Conservation (phyloP, 2,113 vertebrate species). For the Stigmatopora nigra region DNA sequence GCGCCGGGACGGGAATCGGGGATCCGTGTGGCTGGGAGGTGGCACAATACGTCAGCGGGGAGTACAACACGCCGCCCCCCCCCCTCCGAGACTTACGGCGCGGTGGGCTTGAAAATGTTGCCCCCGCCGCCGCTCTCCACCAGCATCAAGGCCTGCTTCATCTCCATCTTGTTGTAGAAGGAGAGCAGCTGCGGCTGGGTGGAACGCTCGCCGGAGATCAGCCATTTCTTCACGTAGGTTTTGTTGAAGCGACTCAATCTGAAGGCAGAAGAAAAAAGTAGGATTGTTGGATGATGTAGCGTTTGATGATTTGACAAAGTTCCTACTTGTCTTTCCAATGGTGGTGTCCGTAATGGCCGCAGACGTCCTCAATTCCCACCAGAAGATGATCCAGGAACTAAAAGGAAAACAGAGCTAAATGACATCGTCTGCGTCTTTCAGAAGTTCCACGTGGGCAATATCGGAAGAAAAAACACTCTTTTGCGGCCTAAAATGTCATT, state of each 20-base stretch:
- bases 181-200: slow-evolving; percentile 91
- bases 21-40: slow-evolving; percentile 74
- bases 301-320: no score
- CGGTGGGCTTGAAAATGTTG: slow-evolving; percentile 74
- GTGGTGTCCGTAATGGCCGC: slow-evolving; percentile 91
- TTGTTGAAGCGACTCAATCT: slow-evolving; percentile 93
- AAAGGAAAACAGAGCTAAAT: slow-evolving; percentile 13
- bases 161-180: slow-evolving; percentile 98
- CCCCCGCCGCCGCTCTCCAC: slow-evolving; percentile 79
- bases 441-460: no score
- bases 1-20: slow-evolving; percentile 45
- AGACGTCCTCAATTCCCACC: slow-evolving; percentile 88
- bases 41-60: no score
- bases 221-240: slow-evolving; percentile 85
- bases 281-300: no score
- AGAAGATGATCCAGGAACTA: slow-evolving; percentile 94
- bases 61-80: no score
- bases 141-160: slow-evolving; percentile 89
- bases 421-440: no score
- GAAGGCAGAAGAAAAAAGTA: neutral
- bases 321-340: slow-evolving; percentile 97
- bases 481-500: no score
- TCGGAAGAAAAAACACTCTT: no score
- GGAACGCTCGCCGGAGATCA: slow-evolving; percentile 85
- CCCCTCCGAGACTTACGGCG: slow-evolving; percentile 59